phyloP scores from a whole-genome alignment of 2,888 invertebrate genomes.

The Tigriopus californicus region DNA sequence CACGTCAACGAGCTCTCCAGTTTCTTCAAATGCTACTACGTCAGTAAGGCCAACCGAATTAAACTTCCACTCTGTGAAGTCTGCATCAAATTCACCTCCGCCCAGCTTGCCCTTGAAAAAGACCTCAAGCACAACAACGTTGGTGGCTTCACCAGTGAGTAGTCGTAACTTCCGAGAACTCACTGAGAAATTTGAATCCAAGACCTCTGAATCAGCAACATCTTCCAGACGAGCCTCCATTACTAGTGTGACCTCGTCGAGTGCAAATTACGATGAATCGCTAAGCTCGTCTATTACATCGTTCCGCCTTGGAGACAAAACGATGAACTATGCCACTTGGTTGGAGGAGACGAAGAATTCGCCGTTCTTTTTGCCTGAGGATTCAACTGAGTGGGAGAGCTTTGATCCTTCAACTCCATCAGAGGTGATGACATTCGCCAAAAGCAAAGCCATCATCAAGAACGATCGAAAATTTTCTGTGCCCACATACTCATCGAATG shows the following conservation, averaged over 20 bases:
- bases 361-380: background rate
- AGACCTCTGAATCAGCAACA: constrained; percentile 21
- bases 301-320: too few species aligned
- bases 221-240: constrained; percentile 14
- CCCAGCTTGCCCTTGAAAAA: too few species aligned
- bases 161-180: constrained; percentile 24
- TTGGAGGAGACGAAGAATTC: background rate
- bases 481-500: constrained; percentile 18
- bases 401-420: background rate
- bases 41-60: background rate
- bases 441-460: background rate
- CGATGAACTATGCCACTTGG: background rate
- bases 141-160: background rate
- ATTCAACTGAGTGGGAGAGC: background rate
- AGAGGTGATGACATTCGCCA: background rate
- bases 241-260: constrained; percentile 15
- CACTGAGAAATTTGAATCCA: constrained; percentile 27
- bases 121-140: too few species aligned
- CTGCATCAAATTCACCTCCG: constrained; percentile 1
- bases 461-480: constrained; percentile 19
- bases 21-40: too few species aligned
- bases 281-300: background rate
- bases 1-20: too few species aligned
- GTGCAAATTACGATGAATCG: background rate
- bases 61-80: background rate